Evolutionary conservation across 1,140 invertebrate genomes (phyloP).

Genomic region (Antheraea mylitta): DNA sequence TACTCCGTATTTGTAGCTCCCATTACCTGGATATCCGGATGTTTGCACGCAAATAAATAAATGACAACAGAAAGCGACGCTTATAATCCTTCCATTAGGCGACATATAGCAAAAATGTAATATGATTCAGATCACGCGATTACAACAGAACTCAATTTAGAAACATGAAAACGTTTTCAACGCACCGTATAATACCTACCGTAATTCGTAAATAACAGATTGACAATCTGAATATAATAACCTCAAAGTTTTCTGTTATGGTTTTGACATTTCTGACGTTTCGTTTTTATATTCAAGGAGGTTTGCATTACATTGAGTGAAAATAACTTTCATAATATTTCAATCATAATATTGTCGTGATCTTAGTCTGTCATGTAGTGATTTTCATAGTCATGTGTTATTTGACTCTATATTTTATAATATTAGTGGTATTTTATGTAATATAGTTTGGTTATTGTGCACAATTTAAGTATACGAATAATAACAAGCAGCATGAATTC

Average conservation of each 20-base stretch:
- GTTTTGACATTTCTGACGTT: not conserved
- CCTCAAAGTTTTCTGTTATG: not conserved
- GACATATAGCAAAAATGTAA: not conserved
- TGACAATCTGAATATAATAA: not conserved
- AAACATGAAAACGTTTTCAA: slow-evolving; percentile 4
- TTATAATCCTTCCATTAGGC: slow-evolving; percentile 4
- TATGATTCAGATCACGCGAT: slow-evolving; percentile 3
- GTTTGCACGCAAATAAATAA: slow-evolving; percentile 3
- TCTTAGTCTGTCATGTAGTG: no score
- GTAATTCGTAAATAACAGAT: not conserved
- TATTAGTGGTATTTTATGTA: no score
- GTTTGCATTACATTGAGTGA: not conserved
- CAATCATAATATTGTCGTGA: not conserved
- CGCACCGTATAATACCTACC: not conserved
- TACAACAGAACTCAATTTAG: slow-evolving; percentile 7
- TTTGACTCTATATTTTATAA: no score
- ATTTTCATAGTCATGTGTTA: no score
- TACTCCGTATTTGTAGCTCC: not conserved
- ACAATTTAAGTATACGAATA: no score
- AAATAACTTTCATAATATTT: not conserved
- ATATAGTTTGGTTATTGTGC: no score
- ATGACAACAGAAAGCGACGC: not conserved
- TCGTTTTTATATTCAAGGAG: not conserved
- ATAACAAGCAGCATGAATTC: no score
- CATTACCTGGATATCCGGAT: slow-evolving; percentile 2